phyloP scores from a whole-genome alignment of 2,888 invertebrate species.

The Poecilobothrus nobilitatus region DNA sequence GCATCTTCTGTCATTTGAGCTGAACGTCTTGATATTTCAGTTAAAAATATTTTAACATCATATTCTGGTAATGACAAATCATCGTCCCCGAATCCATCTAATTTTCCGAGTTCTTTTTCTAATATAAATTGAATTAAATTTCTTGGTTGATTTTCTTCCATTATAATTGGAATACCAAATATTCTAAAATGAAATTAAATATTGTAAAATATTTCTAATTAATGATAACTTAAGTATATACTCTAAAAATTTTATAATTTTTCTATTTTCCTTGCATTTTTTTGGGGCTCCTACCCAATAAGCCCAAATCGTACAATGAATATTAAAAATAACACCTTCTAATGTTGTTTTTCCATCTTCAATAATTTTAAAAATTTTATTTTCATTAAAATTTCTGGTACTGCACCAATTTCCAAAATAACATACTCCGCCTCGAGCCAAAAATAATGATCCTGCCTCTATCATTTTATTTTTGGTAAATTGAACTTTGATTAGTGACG shows the following conservation, averaged over 20 bases:
- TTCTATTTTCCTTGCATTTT: conserved; percentile 30
- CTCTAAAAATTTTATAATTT: conserved; percentile 37
- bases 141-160: conserved; percentile 30
- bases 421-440: conserved; percentile 41
- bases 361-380: conserved; percentile 33
- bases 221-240: conserved; percentile 23
- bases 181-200: conserved; percentile 28
- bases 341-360: conserved; percentile 28
- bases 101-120: conserved; percentile 26
- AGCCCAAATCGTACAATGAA: conserved; percentile 40
- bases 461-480: conserved; percentile 30
- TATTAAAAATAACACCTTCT: conserved; percentile 28
- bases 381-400: conserved; percentile 27
- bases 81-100: conserved; percentile 26
- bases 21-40: conserved; percentile 29
- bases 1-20: conserved; percentile 34
- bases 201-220: not conserved
- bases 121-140: conserved; percentile 34
- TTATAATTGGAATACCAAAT: conserved; percentile 39
- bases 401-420: conserved; percentile 42
- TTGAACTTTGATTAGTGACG: conserved; percentile 31
- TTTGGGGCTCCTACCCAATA: conserved; percentile 34
- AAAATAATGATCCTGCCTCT: conserved; percentile 37
- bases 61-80: conserved; percentile 32
- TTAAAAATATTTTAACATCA: conserved; percentile 33